A percentile compares a stretch with the other conserved stretches of the same genome.
These are phyloP conservation scores for Apodemus sylvaticus DNA, from an alignment of 2,113 vertebrate genomes.

Conservation along the genomic window DNA sequence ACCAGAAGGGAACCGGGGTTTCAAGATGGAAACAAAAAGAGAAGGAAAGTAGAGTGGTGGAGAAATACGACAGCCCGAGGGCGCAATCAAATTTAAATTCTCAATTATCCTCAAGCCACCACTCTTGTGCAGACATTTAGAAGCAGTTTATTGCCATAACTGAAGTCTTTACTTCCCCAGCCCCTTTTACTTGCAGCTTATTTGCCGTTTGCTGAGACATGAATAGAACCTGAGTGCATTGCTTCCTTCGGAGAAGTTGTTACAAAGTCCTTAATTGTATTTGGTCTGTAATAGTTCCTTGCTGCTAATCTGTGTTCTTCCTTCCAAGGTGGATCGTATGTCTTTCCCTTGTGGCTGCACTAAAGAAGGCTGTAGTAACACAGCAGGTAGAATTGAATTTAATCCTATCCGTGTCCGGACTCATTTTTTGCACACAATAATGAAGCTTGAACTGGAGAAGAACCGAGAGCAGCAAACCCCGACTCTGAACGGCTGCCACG, in stretches of 20 bases:
- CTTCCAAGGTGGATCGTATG: constrained; percentile 97
- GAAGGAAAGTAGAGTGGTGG: neutral
- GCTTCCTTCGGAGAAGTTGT: neutral
- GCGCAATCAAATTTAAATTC: neutral
- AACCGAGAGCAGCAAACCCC: constrained; percentile 94
- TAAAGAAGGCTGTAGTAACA: constrained; percentile 98
- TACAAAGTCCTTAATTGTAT: neutral
- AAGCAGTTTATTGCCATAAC: neutral
- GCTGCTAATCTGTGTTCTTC: constrained; percentile 82
- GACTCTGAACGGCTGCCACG: constrained; percentile 90
- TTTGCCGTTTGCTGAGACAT: neutral
- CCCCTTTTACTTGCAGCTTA: neutral
- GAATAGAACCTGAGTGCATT: neutral
- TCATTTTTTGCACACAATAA: constrained; percentile 99
- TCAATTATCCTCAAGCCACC: neutral
- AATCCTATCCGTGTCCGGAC: constrained; percentile 99
- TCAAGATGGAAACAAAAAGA: neutral
- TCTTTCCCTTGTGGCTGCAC: constrained; percentile 98
- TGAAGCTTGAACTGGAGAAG: constrained; percentile 99
- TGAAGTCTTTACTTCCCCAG: neutral
- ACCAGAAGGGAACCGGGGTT: neutral
- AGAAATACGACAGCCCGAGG: neutral
- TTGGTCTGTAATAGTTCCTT: neutral
- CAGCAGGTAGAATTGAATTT: constrained; percentile 97
- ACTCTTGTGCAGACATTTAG: neutral